Evolutionary conservation across 2,797 vertebrate genomes (phyloP).

Genomic region (Antrozous pallidus): DNA sequence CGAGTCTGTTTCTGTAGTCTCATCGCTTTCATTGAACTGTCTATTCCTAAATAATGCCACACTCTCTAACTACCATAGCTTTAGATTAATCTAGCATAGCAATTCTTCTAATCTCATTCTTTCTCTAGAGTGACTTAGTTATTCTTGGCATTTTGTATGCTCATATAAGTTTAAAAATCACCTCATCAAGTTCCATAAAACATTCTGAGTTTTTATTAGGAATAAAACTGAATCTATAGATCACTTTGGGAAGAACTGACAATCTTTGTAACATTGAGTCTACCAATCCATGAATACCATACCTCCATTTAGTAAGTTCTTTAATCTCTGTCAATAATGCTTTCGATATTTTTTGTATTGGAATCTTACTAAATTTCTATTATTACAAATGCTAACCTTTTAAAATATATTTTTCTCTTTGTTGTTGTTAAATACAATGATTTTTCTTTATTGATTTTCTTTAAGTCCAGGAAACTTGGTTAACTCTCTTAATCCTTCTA

Average conservation of each 20-base stretch:
- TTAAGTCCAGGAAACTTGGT: not conserved
- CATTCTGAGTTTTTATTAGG: not conserved
- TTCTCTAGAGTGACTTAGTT: not conserved
- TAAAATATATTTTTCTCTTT: conserved; percentile 2
- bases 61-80: not conserved
- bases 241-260: not conserved
- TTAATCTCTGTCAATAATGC: conserved; percentile 30
- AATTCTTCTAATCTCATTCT: not conserved
- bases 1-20: not conserved
- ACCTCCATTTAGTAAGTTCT: not conserved
- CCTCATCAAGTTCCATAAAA: not conserved
- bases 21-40: not conserved
- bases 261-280: not conserved
- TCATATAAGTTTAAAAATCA: not conserved
- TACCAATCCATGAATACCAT: not conserved
- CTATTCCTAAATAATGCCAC: not conserved
- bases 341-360: not conserved
- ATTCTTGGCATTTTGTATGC: not conserved
- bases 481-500: conserved; percentile 8
- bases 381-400: conserved; percentile 1
- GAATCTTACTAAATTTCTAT: not conserved
- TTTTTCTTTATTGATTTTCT: conserved; percentile 20
- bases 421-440: conserved; percentile 8
- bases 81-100: not conserved
- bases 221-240: not conserved